Evolutionary conservation across 2,113 vertebrate genomes (phyloP), one percentile per base, ranked within the genome.

Genomic region (Bambusicola thoracicus): DNA sequence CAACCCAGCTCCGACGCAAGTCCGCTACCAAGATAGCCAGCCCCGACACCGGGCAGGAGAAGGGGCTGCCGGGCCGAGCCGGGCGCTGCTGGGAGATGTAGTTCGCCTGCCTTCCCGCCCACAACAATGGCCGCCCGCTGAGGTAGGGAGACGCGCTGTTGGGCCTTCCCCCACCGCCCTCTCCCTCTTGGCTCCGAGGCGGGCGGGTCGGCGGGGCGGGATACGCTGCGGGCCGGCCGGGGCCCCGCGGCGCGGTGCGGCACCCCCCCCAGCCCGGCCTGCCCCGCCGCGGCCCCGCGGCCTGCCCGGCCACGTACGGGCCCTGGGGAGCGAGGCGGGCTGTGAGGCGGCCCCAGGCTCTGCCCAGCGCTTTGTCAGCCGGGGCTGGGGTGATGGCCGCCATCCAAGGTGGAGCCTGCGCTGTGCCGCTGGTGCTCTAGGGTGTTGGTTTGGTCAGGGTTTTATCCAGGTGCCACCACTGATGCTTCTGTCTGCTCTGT

Each of bases 51-150:
- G 49, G 25, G 49, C 49, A 27, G 22, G 46, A 48, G 25, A 51
- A 51, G 25, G 25, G 49, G 49, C 49, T 51, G 49, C 49, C 49
- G 13, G 13, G 49, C 49, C 51, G 30, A 5, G 36, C 41, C 21
- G 38, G 66, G n/a, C 19, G 27, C 67, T 13, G 69, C 84, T 78
- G 85, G 91, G 88, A 77, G 73, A 13, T 73, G 91, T 84, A 92
- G 76, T 92, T 66, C 41, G 36, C 32, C 2, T 46, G 34, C 36
- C 38, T 32, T 25, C 67, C 67, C 46, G 61, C 74, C 48, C 36
- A 8, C n/a, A 32, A 77, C 62, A 58, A 80, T 68, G 94, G 91
- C 91, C 17, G 92, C 58, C 48, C 87, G 6, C 11, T 48, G 40
- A 93, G 94, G 94, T 93, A 95, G 32, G 94, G 53, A 88, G 41